phyloP scores from a whole-genome alignment of 37 sponge, comb jelly and placozoan genomes.

The Bolinopsis microptera region DNA sequence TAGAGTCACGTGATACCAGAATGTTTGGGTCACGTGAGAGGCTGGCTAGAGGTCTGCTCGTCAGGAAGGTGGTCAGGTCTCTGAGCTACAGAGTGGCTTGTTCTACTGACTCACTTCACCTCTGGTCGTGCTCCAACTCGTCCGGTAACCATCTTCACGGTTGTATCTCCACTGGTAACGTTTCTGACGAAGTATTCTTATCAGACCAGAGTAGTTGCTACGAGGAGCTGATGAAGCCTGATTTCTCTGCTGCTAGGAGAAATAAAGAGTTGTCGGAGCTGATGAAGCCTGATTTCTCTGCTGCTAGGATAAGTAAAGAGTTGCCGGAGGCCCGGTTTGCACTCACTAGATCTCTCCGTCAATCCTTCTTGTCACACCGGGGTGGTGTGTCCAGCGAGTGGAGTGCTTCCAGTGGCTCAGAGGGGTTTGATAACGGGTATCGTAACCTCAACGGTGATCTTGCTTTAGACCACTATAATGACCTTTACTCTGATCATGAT shows the following conservation, averaged over 20 bases:
- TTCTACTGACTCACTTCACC: background rate
- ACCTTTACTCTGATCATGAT: background rate
- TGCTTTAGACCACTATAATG: too few species aligned
- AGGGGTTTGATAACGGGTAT: too few species aligned
- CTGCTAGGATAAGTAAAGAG: background rate
- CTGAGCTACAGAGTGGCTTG: background rate
- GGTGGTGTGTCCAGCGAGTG: background rate
- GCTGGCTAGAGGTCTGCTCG: too few species aligned
- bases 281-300: too few species aligned
- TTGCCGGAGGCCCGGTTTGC: background rate
- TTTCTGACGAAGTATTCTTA: background rate
- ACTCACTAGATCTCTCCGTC: background rate
- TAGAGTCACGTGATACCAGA: background rate
- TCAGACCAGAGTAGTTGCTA: background rate
- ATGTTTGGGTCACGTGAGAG: too few species aligned
- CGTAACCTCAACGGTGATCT: too few species aligned
- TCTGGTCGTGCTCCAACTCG: background rate
- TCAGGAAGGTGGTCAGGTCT: background rate
- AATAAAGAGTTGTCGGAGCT: background rate
- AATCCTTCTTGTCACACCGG: background rate
- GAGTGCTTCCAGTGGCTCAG: background rate
- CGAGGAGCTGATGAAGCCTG: background rate
- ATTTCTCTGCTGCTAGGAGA: background rate
- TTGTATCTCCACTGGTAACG: background rate
- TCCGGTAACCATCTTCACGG: background rate